A percentile compares a stretch with the other conserved stretches of the same genome.
These are phyloP conservation scores for Saturnia pavonia DNA, from an alignment of 2,888 invertebrate genomes.

Conservation along the genomic window DNA sequence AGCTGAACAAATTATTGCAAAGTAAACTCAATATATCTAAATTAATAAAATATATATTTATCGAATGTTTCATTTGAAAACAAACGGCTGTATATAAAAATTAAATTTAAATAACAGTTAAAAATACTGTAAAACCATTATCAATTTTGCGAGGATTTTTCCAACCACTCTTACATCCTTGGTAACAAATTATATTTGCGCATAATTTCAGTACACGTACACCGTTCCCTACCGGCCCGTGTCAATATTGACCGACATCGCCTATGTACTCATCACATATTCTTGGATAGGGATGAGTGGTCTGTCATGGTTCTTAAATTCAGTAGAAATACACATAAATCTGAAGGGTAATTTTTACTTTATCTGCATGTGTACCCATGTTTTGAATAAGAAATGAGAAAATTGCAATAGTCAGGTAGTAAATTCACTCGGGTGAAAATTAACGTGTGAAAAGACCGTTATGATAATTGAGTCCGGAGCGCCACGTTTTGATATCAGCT, in stretches of 20 bases:
- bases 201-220: not conserved
- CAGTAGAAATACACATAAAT: not conserved
- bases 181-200: constrained; percentile 9
- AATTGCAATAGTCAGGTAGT: too few relatives aligned
- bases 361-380: too few relatives aligned
- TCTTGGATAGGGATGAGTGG: not conserved
- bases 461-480: too few relatives aligned
- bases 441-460: too few relatives aligned
- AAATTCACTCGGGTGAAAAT: too few relatives aligned
- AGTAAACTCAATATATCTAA: too few relatives aligned
- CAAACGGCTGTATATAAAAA: not conserved
- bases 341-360: not conserved
- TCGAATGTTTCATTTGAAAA: not conserved
- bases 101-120: not conserved
- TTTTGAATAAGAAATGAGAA: too few relatives aligned
- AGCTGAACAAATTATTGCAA: too few relatives aligned
- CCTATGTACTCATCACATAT: constrained; percentile 1
- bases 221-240: not conserved
- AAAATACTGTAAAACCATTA: not conserved
- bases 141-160: not conserved
- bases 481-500: too few relatives aligned
- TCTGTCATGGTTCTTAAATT: not conserved
- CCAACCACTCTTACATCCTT: not conserved
- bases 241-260: constrained; percentile 6
- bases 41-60: too few relatives aligned